phyloP scores from a whole-genome alignment of 1,140 invertebrate genomes.

The Globodera rostochiensis region DNA sequence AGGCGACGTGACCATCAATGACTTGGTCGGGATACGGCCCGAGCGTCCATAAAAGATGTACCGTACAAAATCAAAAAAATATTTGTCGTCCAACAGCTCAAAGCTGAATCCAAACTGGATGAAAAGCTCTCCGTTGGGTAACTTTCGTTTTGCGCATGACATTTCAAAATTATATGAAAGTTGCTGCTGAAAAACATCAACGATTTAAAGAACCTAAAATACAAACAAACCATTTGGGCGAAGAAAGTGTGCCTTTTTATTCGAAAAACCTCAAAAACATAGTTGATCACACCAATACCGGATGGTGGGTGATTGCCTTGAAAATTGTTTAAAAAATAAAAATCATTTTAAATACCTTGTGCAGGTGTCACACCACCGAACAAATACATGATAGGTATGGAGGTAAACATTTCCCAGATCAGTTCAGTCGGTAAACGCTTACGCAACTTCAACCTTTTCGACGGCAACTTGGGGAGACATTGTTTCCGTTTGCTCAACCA shows the following conservation, averaged over 20 bases:
- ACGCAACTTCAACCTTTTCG: not conserved
- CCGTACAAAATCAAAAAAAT: not conserved
- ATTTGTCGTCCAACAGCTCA: not conserved
- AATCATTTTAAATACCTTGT: not conserved
- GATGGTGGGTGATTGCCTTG: not conserved
- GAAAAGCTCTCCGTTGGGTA: not conserved
- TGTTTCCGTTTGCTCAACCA: too few relatives aligned
- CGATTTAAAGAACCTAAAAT: not conserved
- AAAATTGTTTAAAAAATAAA: not conserved
- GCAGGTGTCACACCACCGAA: not conserved
- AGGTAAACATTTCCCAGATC: not conserved
- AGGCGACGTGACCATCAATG: not conserved
- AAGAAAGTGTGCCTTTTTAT: not conserved
- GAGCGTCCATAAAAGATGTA: not conserved
- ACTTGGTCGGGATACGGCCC: not conserved
- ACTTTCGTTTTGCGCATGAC: not conserved
- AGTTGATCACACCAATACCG: not conserved
- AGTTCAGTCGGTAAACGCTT: not conserved
- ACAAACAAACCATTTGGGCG: not conserved
- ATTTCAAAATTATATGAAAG: not conserved
- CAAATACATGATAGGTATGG: not conserved
- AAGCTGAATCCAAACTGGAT: not conserved
- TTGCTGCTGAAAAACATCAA: not conserved
- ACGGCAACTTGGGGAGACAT: too few relatives aligned
- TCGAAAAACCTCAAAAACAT: not conserved